Evolutionary conservation across 2,888 invertebrate species (phyloP).

Genomic region (Pristionchus exspectatus): DNA sequence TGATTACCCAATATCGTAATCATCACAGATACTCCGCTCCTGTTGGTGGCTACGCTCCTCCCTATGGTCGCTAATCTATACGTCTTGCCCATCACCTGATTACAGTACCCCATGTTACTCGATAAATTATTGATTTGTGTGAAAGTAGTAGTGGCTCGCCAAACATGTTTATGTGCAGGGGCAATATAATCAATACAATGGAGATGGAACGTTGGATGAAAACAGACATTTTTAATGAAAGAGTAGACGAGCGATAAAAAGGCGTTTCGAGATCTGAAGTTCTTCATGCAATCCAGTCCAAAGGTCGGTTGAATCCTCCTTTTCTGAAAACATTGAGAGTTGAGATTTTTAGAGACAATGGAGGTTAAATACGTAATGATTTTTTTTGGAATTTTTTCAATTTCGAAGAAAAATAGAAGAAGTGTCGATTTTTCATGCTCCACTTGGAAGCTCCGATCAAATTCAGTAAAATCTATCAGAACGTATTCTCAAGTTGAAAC

Average conservation of each 20-base stretch:
- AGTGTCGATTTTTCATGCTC: no score
- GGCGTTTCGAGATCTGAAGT: not conserved
- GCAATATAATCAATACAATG: not conserved
- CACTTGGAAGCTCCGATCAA: no score
- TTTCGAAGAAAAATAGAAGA: no score
- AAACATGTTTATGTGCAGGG: slow-evolving; percentile 19
- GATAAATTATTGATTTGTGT: slow-evolving; percentile 41
- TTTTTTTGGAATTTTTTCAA: no score
- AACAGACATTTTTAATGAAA: not conserved
- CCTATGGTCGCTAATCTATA: slow-evolving; percentile 51
- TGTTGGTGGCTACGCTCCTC: slow-evolving; percentile 45
- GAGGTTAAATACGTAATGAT: no score
- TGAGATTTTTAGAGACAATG: not conserved
- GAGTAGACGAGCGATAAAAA: slow-evolving; percentile 6
- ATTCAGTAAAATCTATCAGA: not conserved
- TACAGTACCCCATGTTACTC: slow-evolving; percentile 5
- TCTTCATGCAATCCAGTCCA: slow-evolving; percentile 84
- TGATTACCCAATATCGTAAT: no score
- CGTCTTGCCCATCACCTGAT: not conserved
- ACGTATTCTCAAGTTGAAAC: not conserved
- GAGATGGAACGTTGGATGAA: slow-evolving; percentile 17
- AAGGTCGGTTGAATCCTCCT: slow-evolving; percentile 97
- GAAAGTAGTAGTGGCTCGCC: not conserved
- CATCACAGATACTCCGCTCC: slow-evolving; percentile 42
- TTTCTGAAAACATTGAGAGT: slow-evolving; percentile 81